Evolutionary conservation across 2,888 invertebrate genomes (phyloP), one percentile per base, ranked within the genome.

Genomic region (Drosophila demipolita): DNA sequence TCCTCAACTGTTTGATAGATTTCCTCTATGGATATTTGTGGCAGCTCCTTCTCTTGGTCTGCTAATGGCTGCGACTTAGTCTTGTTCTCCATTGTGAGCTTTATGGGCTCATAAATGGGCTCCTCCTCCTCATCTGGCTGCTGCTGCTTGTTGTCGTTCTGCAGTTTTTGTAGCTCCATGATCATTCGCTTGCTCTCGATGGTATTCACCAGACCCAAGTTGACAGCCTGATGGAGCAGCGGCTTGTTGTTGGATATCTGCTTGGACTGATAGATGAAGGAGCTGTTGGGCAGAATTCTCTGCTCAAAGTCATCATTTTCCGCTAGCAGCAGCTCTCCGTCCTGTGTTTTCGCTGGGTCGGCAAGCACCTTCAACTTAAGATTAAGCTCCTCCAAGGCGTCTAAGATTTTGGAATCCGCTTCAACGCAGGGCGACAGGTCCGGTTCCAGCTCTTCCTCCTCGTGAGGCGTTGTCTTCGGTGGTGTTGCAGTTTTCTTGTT

Each of bases 181-280:
- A 84, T 83, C 83, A 88, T 82, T 58, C 90, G 90, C 70, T 91
- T 91, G 4, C 92, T 91, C 59, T 91, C 91, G 54, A 91, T 90
- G 78, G 84, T 83, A 75, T 92, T 93, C 20, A 93, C 91, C 38
- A 93, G 82, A 2, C 90, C 82, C 12, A 90, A 91, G 72, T 93
- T 93, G 0, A 93, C 90, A 9, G 93, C 93, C 75, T 93, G 92
- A 32, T 90, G 84, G 33, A 92, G 80, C 42, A 78, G 62, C 42
- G 82, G 57, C 65, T 91, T 78, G 54, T 86, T 87, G 36, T 83
- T 82, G 40, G 80, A 83, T 20, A 88, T 83, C 69, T 90, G 90
- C 62, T 90, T 92, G 32, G 94, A 91, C 66, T 95, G 94, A 94
- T 95, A 96, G 42, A 96, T 92, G 91, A 96, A 96, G 6, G 96